Base-by-base conservation (phyloP, 2,888 invertebrate species). In the Epirrhoe alternata region DNA sequence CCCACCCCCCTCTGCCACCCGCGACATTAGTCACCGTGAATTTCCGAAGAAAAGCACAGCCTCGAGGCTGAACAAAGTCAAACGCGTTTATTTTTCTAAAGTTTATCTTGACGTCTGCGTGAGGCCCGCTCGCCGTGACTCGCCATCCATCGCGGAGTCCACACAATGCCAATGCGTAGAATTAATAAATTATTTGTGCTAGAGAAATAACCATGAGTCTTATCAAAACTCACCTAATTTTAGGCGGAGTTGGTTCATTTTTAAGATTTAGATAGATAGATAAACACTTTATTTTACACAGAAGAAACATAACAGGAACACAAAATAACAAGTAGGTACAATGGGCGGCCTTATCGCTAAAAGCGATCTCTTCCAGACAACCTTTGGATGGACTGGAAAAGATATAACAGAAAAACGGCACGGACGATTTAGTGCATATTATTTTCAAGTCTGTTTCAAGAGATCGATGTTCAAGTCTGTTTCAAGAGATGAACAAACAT, bases 1-100 rank as follows among this genome's bases (percentile, higher is more conserved):
- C 16, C 31, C 45, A 0, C 12, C 55, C n/a, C 31, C 14, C 64
- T n/a, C 31, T 42, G 16, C 53, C 45, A 42, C 52, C 42, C 56
- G 30, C 30, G 24, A 50, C 74, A 74, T 74, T 74, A 70, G 66
- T 71, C 71, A 69, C 62, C 59, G 55, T 71, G 64, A 70, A 71
- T 68, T 24, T 70, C 58, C 64, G 69, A 68, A 69, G 62, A 73
- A 71, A 67, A 67, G 69, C 66, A 68, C n/a, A 68, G 24, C 50
- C 35, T 16, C 45, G 33, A 31, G 53, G 10, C 35, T 16, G 31
- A 35, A 50, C 52, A 49, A 57, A 38, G 35, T 8, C 10, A 31
- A 17, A 33, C 35, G 33, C 38, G 49, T 49, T 57, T 61, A 50
- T 66, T 66, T 66, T 66, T 66, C 35, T 31, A 24, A 33, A 35